A percentile compares a stretch with the other conserved stretches of the same genome.
phyloP scores from a whole-genome alignment of 2,113 vertebrate genomes.

The Ardeotis arabs region DNA sequence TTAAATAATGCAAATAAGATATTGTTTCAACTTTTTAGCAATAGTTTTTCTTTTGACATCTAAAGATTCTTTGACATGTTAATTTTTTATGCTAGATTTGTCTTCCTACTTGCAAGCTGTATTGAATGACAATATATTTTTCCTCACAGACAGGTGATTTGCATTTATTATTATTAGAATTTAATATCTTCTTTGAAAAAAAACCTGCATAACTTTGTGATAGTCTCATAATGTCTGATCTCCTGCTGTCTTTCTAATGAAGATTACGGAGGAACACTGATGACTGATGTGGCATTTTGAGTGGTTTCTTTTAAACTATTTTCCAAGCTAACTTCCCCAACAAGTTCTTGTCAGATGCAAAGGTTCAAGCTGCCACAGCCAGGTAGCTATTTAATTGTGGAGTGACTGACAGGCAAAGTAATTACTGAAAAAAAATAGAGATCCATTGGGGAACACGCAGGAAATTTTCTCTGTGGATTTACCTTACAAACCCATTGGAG shows the following conservation, averaged over 20 bases:
- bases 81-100: background rate
- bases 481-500: background rate
- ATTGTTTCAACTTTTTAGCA: background rate
- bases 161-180: conserved; percentile 3
- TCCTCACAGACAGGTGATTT: background rate
- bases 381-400: background rate
- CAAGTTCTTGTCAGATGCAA: background rate
- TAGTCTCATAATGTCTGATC: background rate
- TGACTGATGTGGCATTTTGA: background rate
- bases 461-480: background rate
- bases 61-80: background rate
- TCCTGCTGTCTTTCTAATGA: background rate
- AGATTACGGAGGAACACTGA: background rate
- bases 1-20: background rate
- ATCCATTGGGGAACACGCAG: background rate
- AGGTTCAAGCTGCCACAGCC: background rate
- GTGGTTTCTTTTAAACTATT: background rate
- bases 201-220: background rate
- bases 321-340: background rate
- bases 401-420: background rate
- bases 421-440: conserved; percentile 1
- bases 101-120: background rate
- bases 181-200: background rate
- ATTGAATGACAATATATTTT: background rate
- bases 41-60: background rate